Conservation (phyloP, 2,113 vertebrate genomes). For the Sinocyclocheilus anophthalmus region DNA sequence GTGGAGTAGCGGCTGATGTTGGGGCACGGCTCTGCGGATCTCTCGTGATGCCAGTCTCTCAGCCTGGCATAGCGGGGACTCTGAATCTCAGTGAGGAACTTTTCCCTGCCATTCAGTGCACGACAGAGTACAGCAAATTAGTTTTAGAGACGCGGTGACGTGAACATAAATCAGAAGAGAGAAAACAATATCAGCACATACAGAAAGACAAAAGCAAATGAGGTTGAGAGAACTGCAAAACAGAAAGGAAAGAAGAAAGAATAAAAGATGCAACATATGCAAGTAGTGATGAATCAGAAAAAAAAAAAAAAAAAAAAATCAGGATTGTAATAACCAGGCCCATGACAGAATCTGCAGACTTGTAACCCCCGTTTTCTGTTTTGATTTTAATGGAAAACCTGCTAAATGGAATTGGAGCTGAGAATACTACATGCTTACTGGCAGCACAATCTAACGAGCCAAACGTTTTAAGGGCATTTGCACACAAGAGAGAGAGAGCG, state of each 20-base stretch:
- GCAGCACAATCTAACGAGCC: background rate
- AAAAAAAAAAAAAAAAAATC: too few species aligned
- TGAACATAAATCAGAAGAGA: background rate
- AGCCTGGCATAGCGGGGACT: constrained; percentile 85
- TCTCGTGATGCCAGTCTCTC: constrained; percentile 84
- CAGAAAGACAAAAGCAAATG: background rate
- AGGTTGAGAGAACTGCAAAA: constrained; percentile 23
- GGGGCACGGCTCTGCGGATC: constrained; percentile 82
- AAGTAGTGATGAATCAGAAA: background rate
- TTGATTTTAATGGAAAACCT: background rate
- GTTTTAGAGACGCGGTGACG: background rate
- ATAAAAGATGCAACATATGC: background rate
- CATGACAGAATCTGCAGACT: background rate
- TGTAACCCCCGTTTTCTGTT: background rate
- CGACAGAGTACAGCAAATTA: constrained; percentile 47
- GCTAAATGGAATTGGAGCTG: background rate
- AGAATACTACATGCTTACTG: background rate
- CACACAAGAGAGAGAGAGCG: background rate
- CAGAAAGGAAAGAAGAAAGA: background rate
- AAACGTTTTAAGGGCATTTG: background rate
- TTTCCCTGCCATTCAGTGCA: constrained; percentile 75
- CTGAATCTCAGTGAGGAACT: constrained; percentile 87
- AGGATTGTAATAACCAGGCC: background rate
- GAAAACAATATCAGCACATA: background rate
- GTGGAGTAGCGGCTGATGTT: too few species aligned